Conservation (phyloP, 2,797 vertebrate genomes). For the Sebastes reedi region DNA sequence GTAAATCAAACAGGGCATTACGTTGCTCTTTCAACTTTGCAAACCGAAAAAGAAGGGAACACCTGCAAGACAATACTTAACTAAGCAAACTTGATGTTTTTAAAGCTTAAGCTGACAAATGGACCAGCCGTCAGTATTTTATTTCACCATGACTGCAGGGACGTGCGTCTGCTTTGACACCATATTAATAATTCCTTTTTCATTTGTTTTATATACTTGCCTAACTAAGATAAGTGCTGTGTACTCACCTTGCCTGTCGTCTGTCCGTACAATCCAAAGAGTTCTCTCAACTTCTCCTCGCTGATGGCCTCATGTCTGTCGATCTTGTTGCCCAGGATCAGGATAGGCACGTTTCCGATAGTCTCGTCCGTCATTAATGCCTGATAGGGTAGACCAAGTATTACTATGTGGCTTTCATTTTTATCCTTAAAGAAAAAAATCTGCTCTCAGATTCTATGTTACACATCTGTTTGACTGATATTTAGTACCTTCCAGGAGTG, state of each 20-base stretch:
- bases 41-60: not conserved
- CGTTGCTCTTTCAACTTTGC: not conserved
- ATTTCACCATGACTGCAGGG: not conserved
- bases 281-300: slow-evolving; percentile 92
- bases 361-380: slow-evolving; percentile 98
- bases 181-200: not conserved
- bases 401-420: not conserved
- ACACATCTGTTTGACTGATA: not conserved
- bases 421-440: not conserved
- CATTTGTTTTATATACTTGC: not conserved
- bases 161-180: not conserved
- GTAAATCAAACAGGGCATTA: not conserved
- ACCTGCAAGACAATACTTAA: not conserved
- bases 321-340: slow-evolving; percentile 98
- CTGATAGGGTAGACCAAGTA: slow-evolving; percentile 63
- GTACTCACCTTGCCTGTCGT: slow-evolving; percentile 93
- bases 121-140: not conserved
- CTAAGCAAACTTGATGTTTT: not conserved
- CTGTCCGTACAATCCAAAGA: slow-evolving; percentile 94
- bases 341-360: slow-evolving; percentile 95
- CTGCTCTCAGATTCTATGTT: not conserved
- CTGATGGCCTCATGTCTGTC: slow-evolving; percentile 96
- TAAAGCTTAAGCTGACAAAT: not conserved
- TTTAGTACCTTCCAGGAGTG: not conserved
- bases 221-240: not conserved